Percentiles rank a stretch among this genome's conserved stretches.
Evolutionary conservation across 2,113 vertebrate genomes (phyloP).

Genomic region (Ahaetulla prasina): DNA sequence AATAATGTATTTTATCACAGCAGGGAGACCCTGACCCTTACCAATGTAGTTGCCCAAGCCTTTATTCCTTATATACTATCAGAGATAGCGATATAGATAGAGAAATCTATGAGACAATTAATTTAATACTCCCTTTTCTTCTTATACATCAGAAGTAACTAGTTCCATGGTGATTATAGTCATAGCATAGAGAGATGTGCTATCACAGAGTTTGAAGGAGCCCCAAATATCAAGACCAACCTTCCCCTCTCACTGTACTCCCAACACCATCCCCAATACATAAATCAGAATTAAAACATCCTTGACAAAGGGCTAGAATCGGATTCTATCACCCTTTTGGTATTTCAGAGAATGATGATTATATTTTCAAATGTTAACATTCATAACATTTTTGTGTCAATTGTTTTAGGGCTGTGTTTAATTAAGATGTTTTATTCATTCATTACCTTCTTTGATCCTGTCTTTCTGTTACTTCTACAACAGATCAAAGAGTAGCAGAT

Average conservation of each 20-base stretch:
- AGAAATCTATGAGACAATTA: no score
- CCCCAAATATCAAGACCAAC: neutral
- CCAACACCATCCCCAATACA: neutral
- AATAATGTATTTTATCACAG: neutral
- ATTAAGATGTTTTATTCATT: neutral
- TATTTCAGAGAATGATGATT: neutral
- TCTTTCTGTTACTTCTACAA: conserved; percentile 16
- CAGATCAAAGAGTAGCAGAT: neutral
- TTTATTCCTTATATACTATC: neutral
- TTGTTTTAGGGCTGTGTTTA: neutral
- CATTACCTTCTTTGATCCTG: neutral
- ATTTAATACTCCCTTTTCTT: no score
- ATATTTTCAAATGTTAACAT: conserved; percentile 25
- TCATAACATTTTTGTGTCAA: neutral
- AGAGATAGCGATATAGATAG: neutral
- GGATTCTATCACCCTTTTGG: neutral
- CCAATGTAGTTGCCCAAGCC: neutral
- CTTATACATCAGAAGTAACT: neutral
- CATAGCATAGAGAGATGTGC: neutral
- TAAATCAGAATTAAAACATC: neutral
- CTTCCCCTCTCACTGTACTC: neutral
- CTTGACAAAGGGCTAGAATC: neutral
- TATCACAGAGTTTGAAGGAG: neutral
- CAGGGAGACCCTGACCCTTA: neutral
- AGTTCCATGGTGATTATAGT: neutral